phyloP scores from a whole-genome alignment of 2,113 vertebrate species.

The Coregonus clupeaformis region DNA sequence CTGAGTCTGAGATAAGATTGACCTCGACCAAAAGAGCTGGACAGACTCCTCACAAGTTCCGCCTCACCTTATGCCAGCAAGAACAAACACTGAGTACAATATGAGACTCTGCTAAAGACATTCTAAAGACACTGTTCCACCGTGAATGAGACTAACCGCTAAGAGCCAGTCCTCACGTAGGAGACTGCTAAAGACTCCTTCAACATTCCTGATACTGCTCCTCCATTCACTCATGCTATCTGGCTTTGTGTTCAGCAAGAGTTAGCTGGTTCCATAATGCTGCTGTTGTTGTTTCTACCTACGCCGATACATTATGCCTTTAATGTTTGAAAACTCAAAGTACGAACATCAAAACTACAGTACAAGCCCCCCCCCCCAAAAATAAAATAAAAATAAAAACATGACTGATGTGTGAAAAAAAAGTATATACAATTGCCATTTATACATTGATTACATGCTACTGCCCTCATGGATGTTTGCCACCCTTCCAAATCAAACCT shows the following conservation, averaged over 20 bases:
- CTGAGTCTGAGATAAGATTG: slow-evolving; percentile 52
- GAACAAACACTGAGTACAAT: slow-evolving; percentile 16
- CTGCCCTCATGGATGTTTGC: slow-evolving; percentile 44
- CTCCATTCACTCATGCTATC: slow-evolving; percentile 50
- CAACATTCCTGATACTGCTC: slow-evolving; percentile 56
- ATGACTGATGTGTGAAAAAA: slow-evolving; percentile 7
- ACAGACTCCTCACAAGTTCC: slow-evolving; percentile 1
- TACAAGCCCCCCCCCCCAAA: neutral
- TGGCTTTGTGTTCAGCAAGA: slow-evolving; percentile 33
- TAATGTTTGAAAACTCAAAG: slow-evolving; percentile 74
- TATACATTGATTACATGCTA: neutral
- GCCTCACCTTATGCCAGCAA: neutral
- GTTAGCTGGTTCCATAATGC: slow-evolving; percentile 48
- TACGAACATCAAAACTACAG: slow-evolving; percentile 4
- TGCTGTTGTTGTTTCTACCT: slow-evolving; percentile 50
- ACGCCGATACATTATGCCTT: slow-evolving; percentile 59
- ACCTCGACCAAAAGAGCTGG: slow-evolving; percentile 23
- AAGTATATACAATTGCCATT: neutral
- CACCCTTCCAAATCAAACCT: slow-evolving; percentile 50
- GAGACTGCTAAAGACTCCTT: slow-evolving; percentile 24
- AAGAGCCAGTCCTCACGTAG: slow-evolving; percentile 22
- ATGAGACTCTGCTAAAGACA: slow-evolving; percentile 36
- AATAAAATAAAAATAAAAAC: neutral
- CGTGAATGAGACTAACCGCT: slow-evolving; percentile 7
- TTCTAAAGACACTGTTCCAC: slow-evolving; percentile 3